Evolutionary conservation across 2,797 vertebrate species (phyloP).

Genomic region (Sebastes reedi): DNA sequence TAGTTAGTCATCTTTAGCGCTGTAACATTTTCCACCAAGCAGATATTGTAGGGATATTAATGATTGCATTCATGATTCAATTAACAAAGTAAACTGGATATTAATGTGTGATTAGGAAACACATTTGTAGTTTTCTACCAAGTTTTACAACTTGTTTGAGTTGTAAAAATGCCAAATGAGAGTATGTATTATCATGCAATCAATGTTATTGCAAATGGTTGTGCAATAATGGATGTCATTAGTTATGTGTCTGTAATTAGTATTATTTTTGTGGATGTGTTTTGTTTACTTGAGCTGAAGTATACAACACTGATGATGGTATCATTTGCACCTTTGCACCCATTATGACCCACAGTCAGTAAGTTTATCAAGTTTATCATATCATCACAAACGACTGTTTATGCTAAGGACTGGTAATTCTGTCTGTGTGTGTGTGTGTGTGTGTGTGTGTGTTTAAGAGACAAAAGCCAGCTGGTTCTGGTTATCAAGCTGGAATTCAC

Average conservation of each 20-base stretch:
- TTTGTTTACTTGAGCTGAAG: neutral
- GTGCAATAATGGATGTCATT: constrained; percentile 3
- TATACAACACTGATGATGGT: neutral
- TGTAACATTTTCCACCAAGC: neutral
- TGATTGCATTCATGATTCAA: neutral
- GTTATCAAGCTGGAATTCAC: constrained; percentile 84
- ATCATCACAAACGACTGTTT: constrained; percentile 39
- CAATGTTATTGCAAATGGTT: neutral
- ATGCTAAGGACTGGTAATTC: constrained; percentile 16
- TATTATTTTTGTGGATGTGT: neutral
- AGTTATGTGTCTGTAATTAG: neutral
- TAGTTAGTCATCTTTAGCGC: neutral
- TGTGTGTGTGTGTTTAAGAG: constrained; percentile 45
- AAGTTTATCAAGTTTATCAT: constrained; percentile 15
- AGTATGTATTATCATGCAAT: neutral
- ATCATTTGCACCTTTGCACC: neutral
- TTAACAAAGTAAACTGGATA: neutral
- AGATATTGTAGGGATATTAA: constrained; percentile 3
- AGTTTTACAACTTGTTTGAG: neutral
- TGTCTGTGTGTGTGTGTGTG: constrained; percentile 12
- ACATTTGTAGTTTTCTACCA: neutral
- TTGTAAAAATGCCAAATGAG: neutral
- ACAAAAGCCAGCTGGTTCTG: constrained; percentile 81
- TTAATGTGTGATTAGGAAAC: neutral
- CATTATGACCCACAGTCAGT: neutral